phyloP scores from a whole-genome alignment of 2,797 vertebrate species.

The Adrianichthys oophorus region DNA sequence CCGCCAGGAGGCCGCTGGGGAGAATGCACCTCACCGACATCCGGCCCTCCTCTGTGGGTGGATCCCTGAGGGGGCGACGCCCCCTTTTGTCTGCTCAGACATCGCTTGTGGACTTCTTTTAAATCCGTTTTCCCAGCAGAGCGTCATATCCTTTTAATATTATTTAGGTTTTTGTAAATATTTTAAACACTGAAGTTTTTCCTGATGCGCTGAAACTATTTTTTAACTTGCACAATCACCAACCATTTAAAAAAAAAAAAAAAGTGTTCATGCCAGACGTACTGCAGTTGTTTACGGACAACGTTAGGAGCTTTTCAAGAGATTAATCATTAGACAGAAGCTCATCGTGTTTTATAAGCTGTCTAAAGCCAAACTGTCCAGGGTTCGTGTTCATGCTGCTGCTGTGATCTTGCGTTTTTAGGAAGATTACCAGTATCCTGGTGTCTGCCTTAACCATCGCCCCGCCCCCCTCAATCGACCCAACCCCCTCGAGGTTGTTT shows the following conservation, averaged over 20 bases:
- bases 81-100: slow-evolving; percentile 33
- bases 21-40: slow-evolving; percentile 53
- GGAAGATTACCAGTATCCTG: slow-evolving; percentile 17
- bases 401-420: slow-evolving; percentile 33
- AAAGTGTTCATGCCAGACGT: slow-evolving; percentile 54
- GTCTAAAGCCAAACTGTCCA: slow-evolving; percentile 52
- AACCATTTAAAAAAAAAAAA: slow-evolving; percentile 32
- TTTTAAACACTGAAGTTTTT: slow-evolving; percentile 73
- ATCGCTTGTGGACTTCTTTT: slow-evolving; percentile 39
- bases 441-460: slow-evolving; percentile 23
- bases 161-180: slow-evolving; percentile 73
- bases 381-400: slow-evolving; percentile 41
- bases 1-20: slow-evolving; percentile 27
- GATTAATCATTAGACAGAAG: slow-evolving; percentile 41
- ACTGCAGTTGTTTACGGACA: slow-evolving; percentile 50
- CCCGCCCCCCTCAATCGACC: neutral
- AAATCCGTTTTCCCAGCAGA: slow-evolving; percentile 36
- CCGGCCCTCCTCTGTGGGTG: slow-evolving; percentile 70
- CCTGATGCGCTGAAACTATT: slow-evolving; percentile 55
- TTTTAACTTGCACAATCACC: slow-evolving; percentile 72
- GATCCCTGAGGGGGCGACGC: slow-evolving; percentile 51
- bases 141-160: slow-evolving; percentile 65
- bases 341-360: slow-evolving; percentile 26
- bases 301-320: slow-evolving; percentile 32
- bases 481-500: too few species aligned